Conservation (phyloP, 1,140 invertebrate species). For the Halyomorpha halys region DNA sequence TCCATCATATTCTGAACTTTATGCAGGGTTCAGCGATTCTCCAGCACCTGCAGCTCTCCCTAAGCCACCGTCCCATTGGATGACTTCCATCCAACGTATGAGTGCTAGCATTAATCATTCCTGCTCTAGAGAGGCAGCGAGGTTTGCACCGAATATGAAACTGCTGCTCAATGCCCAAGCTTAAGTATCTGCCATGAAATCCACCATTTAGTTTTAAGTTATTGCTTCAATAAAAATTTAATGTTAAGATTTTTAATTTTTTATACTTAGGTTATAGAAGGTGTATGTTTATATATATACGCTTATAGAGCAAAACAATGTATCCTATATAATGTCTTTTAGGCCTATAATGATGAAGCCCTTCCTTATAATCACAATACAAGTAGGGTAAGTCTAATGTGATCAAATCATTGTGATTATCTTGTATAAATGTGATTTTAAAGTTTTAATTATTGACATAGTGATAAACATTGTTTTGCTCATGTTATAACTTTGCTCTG, state of each 20-base stretch:
- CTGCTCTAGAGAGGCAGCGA: not conserved
- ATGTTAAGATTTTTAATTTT: conserved; percentile 21
- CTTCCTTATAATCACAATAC: conserved; percentile 17
- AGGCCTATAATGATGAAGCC: conserved; percentile 11
- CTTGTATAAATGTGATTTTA: conserved; percentile 10
- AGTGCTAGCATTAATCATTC: conserved; percentile 7
- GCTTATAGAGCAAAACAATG: conserved; percentile 18
- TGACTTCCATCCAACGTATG: conserved; percentile 4
- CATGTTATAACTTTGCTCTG: conserved; percentile 5
- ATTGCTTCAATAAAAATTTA: conserved; percentile 11
- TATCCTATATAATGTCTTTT: conserved; percentile 15
- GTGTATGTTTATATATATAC: conserved; percentile 6
- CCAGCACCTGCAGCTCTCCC: conserved; percentile 21
- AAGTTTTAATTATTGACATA: conserved; percentile 16
- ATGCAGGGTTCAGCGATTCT: conserved; percentile 24
- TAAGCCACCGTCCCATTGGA: conserved; percentile 24
- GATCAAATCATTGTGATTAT: conserved; percentile 18
- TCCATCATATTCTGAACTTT: conserved; percentile 5
- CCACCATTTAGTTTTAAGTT: conserved; percentile 19
- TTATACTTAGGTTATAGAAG: conserved; percentile 16
- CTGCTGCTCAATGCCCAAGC: conserved; percentile 18
- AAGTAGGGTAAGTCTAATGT: conserved; percentile 12
- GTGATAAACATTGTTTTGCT: conserved; percentile 14
- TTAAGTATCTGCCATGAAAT: conserved; percentile 12
- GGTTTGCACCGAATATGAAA: conserved; percentile 8